Conservation (phyloP, 2,113 vertebrate species). For the Tragulus kanchil region DNA sequence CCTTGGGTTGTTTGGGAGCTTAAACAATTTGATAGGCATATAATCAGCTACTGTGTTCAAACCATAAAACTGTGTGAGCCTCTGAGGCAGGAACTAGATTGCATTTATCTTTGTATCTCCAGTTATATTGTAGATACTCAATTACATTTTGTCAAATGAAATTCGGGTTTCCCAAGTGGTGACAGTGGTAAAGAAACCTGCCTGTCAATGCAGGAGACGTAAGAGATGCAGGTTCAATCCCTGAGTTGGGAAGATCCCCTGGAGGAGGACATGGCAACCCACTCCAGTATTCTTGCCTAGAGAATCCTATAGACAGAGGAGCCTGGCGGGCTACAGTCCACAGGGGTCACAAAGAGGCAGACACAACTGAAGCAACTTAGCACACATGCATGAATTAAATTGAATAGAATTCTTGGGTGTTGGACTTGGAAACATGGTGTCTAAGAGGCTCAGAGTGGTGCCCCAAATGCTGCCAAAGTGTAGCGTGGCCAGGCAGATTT, state of each 20-base stretch:
- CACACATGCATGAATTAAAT: not conserved
- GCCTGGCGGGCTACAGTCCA: not conserved
- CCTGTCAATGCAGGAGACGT: not conserved
- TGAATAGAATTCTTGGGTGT: not conserved
- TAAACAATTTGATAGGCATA: not conserved
- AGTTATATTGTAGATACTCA: not conserved
- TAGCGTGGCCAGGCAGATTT: not conserved
- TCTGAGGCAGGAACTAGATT: not conserved
- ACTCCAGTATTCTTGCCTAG: not conserved
- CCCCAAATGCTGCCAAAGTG: not conserved
- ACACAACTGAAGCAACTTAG: not conserved
- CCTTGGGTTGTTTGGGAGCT: not conserved
- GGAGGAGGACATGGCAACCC: not conserved
- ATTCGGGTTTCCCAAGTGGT: not conserved
- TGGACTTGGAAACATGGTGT: not conserved
- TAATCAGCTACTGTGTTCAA: conserved; percentile 21
- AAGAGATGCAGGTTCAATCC: not conserved
- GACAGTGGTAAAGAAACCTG: not conserved
- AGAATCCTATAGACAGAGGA: not conserved
- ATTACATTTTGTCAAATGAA: conserved; percentile 11
- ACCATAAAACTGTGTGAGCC: not conserved
- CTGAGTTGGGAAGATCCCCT: not conserved
- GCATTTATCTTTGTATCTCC: not conserved
- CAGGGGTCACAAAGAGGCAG: not conserved
- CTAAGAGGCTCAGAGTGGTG: not conserved